Conservation (phyloP, 2,888 invertebrate species). For the Cryptocephalus primarius region DNA sequence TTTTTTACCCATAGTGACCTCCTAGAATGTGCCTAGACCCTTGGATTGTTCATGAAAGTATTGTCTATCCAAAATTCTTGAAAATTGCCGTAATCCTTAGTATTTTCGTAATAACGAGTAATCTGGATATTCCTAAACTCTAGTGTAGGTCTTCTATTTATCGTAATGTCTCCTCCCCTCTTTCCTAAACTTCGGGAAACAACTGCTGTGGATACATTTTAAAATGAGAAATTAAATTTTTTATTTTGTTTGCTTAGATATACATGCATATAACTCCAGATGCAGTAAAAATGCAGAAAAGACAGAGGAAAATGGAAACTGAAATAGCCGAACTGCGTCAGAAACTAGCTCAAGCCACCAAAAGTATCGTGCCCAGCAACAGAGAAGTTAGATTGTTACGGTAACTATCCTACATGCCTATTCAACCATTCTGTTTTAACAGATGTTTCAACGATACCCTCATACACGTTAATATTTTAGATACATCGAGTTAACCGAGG, state of each 20-base stretch:
- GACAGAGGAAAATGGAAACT: slow-evolving; percentile 82
- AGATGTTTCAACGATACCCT: no score
- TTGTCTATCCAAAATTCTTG: neutral
- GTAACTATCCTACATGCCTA: slow-evolving; percentile 27
- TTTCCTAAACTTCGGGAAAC: neutral
- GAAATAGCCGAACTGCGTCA: slow-evolving; percentile 79
- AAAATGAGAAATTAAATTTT: neutral
- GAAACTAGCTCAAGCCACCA: slow-evolving; percentile 69
- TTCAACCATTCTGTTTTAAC: no score
- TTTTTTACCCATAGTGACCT: no score
- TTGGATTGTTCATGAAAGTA: neutral
- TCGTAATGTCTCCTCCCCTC: neutral
- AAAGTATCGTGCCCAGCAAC: slow-evolving; percentile 83
- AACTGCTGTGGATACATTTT: neutral
- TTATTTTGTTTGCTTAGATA: slow-evolving; percentile 31
- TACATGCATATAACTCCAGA: slow-evolving; percentile 76
- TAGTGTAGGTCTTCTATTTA: neutral
- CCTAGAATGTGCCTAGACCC: neutral
- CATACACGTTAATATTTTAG: slow-evolving; percentile 12
- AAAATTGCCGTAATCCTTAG: neutral
- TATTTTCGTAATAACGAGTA: no score
- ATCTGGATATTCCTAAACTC: neutral
- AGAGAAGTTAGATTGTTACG: slow-evolving; percentile 77
- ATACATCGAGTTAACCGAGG: slow-evolving; percentile 82
- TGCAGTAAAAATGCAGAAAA: slow-evolving; percentile 76